Percentiles rank a stretch among this genome's conserved stretches.
Evolutionary conservation across 2,888 invertebrate species (phyloP).

Genomic region (Lasius fuliginosus): DNA sequence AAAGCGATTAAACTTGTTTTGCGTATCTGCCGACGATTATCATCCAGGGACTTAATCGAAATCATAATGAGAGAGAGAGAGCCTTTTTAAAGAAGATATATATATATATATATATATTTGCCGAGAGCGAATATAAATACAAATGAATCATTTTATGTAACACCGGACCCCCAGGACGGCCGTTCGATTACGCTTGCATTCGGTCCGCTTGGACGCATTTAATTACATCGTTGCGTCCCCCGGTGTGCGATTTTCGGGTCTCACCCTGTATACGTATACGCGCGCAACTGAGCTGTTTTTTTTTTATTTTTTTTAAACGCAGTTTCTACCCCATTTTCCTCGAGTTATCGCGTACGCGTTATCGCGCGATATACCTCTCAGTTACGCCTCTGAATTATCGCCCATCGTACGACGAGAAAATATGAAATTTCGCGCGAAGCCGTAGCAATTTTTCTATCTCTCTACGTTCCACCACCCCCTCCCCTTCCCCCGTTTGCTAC

Average conservation of each 20-base stretch:
- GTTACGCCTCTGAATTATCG: conserved; percentile 70
- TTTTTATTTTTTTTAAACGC: conserved; percentile 39
- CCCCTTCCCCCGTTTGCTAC: conserved; percentile 27
- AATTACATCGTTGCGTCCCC: conserved; percentile 50
- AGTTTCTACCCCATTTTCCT: conserved; percentile 67
- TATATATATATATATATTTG: background rate
- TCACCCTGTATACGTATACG: conserved; percentile 49
- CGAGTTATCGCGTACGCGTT: conserved; percentile 72
- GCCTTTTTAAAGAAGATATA: conserved; percentile 31
- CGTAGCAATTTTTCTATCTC: conserved; percentile 69
- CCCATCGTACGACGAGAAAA: conserved; percentile 70
- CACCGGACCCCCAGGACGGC: conserved; percentile 41
- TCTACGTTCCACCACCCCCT: conserved; percentile 15
- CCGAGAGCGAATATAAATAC: conserved; percentile 50
- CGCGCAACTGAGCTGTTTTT: background rate
- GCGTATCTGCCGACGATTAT: conserved; percentile 30
- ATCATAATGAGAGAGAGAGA: conserved; percentile 23
- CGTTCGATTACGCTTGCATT: conserved; percentile 44
- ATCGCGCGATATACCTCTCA: conserved; percentile 69
- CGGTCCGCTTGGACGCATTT: conserved; percentile 44
- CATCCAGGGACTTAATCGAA: conserved; percentile 42
- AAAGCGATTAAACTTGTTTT: conserved; percentile 31
- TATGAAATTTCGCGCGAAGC: conserved; percentile 72
- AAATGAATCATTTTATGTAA: conserved; percentile 54
- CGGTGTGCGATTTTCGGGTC: conserved; percentile 51